Evolutionary conservation across 1,140 invertebrate genomes (phyloP), one percentile per base, ranked within the genome.

Genomic region (Mya arenaria): DNA sequence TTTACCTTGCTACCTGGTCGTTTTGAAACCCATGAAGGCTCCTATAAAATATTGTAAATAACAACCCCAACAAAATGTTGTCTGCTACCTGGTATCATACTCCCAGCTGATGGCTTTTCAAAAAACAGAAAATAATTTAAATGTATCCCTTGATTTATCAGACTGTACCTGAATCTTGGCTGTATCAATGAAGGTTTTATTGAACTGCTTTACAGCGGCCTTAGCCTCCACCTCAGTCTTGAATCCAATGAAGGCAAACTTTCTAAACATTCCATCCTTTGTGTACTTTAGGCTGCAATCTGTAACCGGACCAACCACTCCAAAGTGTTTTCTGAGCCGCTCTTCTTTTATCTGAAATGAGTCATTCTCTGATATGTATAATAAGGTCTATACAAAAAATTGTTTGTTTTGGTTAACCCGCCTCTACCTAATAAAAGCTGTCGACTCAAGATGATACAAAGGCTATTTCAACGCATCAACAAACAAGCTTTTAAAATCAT

Each of bases 251-350:
- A 99, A 99, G 25, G 95, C 97, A 94, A 99, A 99, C 87, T 96
- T 95, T 85, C 98, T 94, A 92, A 99, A 99, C 89, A 96, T 95
- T 15, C 98, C 98, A 94, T 97, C 95, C 87, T 96, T 95, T 0
- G 96, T 98, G 89, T 96, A 98, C 91, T 99, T 99, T 3, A 99
- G 91, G 89, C 97, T 96, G n/a, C 98, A 94, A 94, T 99, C 98
- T 1, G 98, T 99, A 5, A 99, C 95, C 75, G 95, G 93, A 28
- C 97, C 97, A 90, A 97, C 96, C 84, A 95, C 66, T 48, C 95
- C 93, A 92, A 99, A 99, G 56, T 96, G 89, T 83, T 95, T 93
- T 85, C 95, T 95, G 34, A 99, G 89, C 91, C 96, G 96, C 0
- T 96, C 94, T 72, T 96, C 95, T 36, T 95, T 97, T 74, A 97